Evolutionary conservation across 2,113 vertebrate genomes (phyloP).

Genomic region (Psammodynastes pulverulentus): DNA sequence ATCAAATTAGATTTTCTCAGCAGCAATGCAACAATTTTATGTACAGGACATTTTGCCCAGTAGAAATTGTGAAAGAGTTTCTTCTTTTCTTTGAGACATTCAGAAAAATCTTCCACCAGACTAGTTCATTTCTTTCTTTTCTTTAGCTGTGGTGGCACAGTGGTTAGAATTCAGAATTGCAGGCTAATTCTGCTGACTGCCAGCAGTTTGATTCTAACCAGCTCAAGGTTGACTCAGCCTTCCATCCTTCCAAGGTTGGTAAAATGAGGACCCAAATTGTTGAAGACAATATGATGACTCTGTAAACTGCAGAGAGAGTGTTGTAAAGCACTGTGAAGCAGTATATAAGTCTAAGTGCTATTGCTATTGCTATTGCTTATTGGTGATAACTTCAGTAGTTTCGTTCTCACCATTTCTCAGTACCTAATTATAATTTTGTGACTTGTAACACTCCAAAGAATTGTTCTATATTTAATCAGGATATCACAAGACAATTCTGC

Average conservation of each 20-base stretch:
- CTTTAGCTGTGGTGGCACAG: not conserved
- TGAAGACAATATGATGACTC: not conserved
- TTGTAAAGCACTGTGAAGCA: not conserved
- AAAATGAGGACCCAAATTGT: not conserved
- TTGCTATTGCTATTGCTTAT: not conserved
- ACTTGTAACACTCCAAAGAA: not conserved
- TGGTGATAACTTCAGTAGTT: not conserved
- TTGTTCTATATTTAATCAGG: not conserved
- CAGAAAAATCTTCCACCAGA: not conserved
- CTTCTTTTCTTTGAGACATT: not conserved
- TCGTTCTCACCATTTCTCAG: not conserved
- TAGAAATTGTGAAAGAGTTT: not conserved
- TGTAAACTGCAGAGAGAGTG: not conserved
- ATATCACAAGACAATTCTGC: not conserved
- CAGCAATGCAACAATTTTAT: not conserved
- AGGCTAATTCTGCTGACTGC: not conserved
- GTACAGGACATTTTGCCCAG: not conserved
- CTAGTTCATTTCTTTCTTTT: not conserved
- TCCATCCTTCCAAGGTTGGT: not conserved
- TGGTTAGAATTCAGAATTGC: not conserved
- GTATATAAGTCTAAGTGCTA: not conserved
- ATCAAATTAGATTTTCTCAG: not conserved
- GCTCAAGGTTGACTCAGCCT: not conserved
- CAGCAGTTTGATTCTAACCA: not conserved
- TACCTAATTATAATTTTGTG: not conserved